Conservation (phyloP, 2,797 vertebrate genomes). For the Pangasius sanitwongsei region DNA sequence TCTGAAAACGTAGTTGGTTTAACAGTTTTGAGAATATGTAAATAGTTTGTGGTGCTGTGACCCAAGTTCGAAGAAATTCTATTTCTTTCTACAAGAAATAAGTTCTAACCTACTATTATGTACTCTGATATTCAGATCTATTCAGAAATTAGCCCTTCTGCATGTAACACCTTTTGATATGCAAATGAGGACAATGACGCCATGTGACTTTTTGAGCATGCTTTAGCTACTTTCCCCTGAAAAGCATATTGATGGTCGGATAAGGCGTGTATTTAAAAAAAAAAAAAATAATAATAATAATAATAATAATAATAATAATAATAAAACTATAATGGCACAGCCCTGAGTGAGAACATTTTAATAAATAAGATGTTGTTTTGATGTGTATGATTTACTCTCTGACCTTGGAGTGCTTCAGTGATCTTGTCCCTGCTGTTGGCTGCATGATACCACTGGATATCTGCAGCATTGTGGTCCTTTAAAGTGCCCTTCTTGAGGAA, state of each 20-base stretch:
- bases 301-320: neutral
- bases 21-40: neutral
- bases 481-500: conserved; percentile 72
- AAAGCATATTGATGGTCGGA: neutral
- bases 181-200: neutral
- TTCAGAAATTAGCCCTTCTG: neutral
- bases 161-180: neutral
- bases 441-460: conserved; percentile 84
- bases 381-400: conserved; percentile 28
- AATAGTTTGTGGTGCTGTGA: neutral
- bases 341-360: neutral
- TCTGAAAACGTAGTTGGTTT: neutral
- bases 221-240: neutral
- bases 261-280: neutral
- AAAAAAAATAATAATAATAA: neutral
- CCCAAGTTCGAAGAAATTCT: neutral
- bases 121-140: neutral
- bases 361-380: neutral
- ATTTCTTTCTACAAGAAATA: neutral
- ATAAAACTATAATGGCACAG: neutral
- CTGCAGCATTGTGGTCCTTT: conserved; percentile 73
- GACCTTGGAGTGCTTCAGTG: conserved; percentile 77
- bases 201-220: neutral
- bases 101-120: neutral
- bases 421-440: conserved; percentile 80